Conservation (phyloP, 2,888 invertebrate genomes). For the Chrysodeixis includens region DNA sequence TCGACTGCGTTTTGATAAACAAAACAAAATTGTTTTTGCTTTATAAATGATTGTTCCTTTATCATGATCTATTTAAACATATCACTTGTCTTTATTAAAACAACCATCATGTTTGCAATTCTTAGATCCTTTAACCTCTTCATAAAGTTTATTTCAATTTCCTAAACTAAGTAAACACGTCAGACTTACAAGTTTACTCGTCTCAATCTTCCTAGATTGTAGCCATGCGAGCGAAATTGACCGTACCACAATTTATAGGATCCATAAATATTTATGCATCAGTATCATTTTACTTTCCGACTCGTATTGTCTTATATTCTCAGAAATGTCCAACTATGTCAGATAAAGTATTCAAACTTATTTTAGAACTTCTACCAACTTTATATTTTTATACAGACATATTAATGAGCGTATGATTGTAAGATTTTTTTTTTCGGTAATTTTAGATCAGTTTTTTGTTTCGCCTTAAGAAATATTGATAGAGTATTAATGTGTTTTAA, state of each 20-base stretch:
- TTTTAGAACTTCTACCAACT: neutral
- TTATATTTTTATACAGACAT: neutral
- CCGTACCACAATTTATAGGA: slow-evolving; percentile 71
- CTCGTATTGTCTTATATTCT: slow-evolving; percentile 55
- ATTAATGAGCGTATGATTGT: neutral
- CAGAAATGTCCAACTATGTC: slow-evolving; percentile 28
- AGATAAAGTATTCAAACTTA: slow-evolving; percentile 25
- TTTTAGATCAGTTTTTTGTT: slow-evolving; percentile 4
- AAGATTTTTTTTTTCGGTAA: neutral
- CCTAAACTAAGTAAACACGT: slow-evolving; percentile 1
- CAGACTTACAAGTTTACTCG: slow-evolving; percentile 55
- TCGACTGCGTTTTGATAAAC: too few species aligned
- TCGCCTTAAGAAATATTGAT: neutral
- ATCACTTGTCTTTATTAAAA: too few species aligned
- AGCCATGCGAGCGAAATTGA: slow-evolving; percentile 68
- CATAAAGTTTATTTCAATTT: neutral
- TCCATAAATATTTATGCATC: slow-evolving; percentile 78
- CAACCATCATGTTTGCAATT: too few species aligned
- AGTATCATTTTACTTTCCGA: slow-evolving; percentile 76
- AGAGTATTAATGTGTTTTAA: neutral
- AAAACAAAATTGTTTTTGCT: too few species aligned
- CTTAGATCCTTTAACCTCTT: too few species aligned
- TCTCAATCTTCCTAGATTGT: slow-evolving; percentile 74
- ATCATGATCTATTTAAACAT: too few species aligned
- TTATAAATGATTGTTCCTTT: too few species aligned